Evolutionary conservation across 2,888 invertebrate species (phyloP), one percentile per base, ranked within the genome.

Genomic region (Pyrrhosoma nymphula): DNA sequence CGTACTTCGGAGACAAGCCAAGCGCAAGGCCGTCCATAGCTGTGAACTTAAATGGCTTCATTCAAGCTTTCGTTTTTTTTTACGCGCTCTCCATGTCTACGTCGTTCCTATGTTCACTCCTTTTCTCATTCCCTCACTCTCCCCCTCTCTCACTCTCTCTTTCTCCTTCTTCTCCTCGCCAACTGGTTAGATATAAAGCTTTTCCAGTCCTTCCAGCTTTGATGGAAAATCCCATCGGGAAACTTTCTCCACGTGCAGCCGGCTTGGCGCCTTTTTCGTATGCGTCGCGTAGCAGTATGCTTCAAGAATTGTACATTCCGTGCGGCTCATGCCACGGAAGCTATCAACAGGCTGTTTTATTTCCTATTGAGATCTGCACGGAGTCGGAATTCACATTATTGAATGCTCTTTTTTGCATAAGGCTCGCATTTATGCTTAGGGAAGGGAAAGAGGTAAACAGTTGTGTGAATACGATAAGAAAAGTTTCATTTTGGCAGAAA

Each of bases 231-330:
- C 39, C 35, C 88, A 39, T 47, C 10, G 18, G n/a, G 20, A 47
- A 93, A 69, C 93, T 93, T 93, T 93, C 91, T 56, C 69, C 39
- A 2, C 26, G 6, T 4, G 8, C 26, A 93, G 93, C 69, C 93
- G 93, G 93, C 93, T 69, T 93, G 93, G 93, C 93, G 93, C 93
- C 93, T 35, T 69, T 69, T 93, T 93, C 69, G 39, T 23, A 89
- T 55, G 10, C 14, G 1, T 82, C 35, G 0, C 35, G 35, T 1
- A 16, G 82, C 30, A 35, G 10, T 82, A 35, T n/a, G 35, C 18
- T 82, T 35, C 82, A 82, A 82, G 30, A 18, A 60, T 1, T 26
- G 69, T 60, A 69, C 8, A 82, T 82, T 35, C 69, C 69, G 69
- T 69, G 47, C 47, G 4, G 6, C n/a, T 18, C n/a, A n/a, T 69